A percentile compares a stretch with the other conserved stretches of the same genome.
Evolutionary conservation across 2,113 vertebrate genomes (phyloP).

Genomic region (Stegastes partitus): DNA sequence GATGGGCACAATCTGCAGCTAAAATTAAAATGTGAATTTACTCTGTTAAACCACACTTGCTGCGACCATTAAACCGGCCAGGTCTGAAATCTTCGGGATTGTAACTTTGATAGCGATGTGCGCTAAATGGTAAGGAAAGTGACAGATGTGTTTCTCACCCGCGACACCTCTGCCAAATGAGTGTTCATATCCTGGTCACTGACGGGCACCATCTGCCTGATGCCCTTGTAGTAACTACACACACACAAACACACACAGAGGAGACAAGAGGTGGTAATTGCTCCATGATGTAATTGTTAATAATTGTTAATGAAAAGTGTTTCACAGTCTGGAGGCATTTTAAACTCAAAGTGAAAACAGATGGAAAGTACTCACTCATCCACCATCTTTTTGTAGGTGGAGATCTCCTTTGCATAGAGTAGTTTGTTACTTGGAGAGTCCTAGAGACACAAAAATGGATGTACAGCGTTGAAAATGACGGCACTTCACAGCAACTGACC

Average conservation of each 20-base stretch:
- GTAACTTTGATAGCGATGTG: constrained; percentile 30
- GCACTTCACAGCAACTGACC: constrained; percentile 31
- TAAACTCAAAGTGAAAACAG: constrained; percentile 4
- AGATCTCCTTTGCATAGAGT: constrained; percentile 99
- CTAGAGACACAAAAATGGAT: constrained; percentile 73
- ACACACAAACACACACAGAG: constrained; percentile 41
- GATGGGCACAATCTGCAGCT: background rate
- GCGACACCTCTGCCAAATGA: constrained; percentile 96
- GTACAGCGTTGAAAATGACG: constrained; percentile 13
- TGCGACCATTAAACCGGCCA: background rate
- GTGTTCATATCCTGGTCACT: constrained; percentile 99
- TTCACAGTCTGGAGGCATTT: constrained; percentile 17
- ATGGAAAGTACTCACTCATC: constrained; percentile 91
- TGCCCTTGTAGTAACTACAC: constrained; percentile 95
- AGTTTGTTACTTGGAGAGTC: constrained; percentile 99
- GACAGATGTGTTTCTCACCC: constrained; percentile 86
- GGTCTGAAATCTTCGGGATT: constrained; percentile 11
- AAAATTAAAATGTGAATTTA: background rate
- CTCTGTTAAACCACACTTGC: background rate
- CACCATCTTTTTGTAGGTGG: constrained; percentile 99
- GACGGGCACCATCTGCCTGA: constrained; percentile 96
- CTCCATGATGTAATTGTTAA: constrained; percentile 6
- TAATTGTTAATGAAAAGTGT: constrained; percentile 14
- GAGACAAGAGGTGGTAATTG: constrained; percentile 21
- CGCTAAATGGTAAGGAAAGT: constrained; percentile 19